Conservation (phyloP, 2,888 invertebrate species). For the Ormyrus thymus region DNA sequence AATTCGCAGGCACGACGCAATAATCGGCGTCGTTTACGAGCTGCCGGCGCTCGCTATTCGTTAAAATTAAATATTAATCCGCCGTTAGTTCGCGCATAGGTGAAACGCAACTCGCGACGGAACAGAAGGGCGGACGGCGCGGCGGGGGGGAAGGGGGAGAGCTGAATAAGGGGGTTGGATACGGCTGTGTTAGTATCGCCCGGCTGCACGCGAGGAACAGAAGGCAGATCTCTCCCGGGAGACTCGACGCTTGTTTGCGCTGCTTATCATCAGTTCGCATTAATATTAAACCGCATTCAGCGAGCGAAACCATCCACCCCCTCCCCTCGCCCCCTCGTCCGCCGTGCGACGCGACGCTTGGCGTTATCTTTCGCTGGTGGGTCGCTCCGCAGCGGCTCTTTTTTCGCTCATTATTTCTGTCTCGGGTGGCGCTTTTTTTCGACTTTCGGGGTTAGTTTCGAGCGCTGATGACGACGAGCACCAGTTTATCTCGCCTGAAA, state of each 20-base stretch:
- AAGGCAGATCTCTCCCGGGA: slow-evolving; percentile 69
- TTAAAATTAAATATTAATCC: slow-evolving; percentile 48
- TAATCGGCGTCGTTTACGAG: slow-evolving; percentile 29
- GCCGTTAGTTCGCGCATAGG: slow-evolving; percentile 7
- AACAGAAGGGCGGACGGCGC: not conserved
- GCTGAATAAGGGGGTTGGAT: not conserved
- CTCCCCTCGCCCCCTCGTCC: slow-evolving; percentile 36
- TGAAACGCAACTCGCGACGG: not conserved
- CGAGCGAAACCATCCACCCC: slow-evolving; percentile 65
- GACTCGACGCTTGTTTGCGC: slow-evolving; percentile 75
- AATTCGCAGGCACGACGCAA: not conserved
- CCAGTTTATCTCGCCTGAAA: too few relatives aligned
- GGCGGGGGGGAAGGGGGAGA: not conserved
- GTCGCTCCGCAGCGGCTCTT: slow-evolving; percentile 13
- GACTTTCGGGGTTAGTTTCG: too few relatives aligned
- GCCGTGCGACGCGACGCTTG: not conserved
- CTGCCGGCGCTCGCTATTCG: not conserved
- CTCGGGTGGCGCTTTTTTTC: not conserved
- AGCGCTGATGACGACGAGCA: too few relatives aligned
- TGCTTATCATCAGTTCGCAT: slow-evolving; percentile 75
- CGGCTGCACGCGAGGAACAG: slow-evolving; percentile 67
- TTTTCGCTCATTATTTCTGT: slow-evolving; percentile 45
- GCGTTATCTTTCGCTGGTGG: slow-evolving; percentile 44
- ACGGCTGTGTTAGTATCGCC: slow-evolving; percentile 62
- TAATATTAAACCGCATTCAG: slow-evolving; percentile 76